Percentiles rank a stretch among this genome's conserved stretches.
Evolutionary conservation across 2,797 vertebrate genomes (phyloP).

Genomic region (Sciurus carolinensis): DNA sequence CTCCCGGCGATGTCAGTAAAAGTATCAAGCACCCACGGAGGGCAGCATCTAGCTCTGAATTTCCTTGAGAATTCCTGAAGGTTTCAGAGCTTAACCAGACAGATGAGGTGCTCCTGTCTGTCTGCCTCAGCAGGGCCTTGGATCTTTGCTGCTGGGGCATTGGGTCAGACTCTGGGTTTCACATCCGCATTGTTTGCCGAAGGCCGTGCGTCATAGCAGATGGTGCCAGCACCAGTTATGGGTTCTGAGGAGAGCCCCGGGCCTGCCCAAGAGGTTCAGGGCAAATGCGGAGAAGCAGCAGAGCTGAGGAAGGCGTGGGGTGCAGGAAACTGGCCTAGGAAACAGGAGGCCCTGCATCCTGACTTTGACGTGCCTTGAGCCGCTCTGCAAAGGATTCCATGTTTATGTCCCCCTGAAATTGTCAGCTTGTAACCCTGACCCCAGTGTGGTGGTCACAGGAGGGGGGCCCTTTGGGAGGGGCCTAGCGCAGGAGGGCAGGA

Average conservation of each 20-base stretch:
- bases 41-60: slow-evolving; percentile 15
- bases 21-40: neutral
- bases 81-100: slow-evolving; percentile 50
- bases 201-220: neutral
- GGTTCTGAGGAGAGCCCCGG: neutral
- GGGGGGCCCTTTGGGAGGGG: neutral
- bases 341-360: neutral
- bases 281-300: neutral
- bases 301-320: rapidly evolving
- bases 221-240: neutral
- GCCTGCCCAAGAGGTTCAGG: neutral
- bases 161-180: neutral
- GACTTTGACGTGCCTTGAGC: neutral
- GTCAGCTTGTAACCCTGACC: neutral
- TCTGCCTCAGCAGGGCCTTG: neutral
- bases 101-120: neutral
- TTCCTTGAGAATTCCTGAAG: slow-evolving; percentile 38
- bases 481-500: rapidly evolving
- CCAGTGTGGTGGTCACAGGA: neutral
- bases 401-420: neutral
- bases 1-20: slow-evolving; percentile 42
- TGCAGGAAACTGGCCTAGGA: neutral
- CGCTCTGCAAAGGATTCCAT: neutral
- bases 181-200: neutral
- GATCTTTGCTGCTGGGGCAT: slow-evolving; percentile 4